These are phyloP conservation scores for Anolis sagrei DNA, from an alignment of 2,113 vertebrate species.

Conservation along the genomic window DNA sequence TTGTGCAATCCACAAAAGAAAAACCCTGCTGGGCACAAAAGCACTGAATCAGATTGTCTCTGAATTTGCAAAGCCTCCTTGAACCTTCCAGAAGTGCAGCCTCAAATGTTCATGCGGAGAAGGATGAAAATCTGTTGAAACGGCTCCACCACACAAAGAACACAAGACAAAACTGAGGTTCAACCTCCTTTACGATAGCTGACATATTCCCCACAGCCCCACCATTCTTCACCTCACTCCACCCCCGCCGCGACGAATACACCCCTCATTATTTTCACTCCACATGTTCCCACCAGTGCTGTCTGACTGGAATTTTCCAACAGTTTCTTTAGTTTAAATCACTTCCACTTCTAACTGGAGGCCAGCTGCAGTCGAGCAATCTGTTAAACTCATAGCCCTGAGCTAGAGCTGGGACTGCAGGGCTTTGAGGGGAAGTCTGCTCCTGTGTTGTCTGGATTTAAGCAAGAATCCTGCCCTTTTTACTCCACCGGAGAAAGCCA, in stretches of 20 bases:
- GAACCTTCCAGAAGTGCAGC: not conserved
- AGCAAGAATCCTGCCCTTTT: constrained; percentile 42
- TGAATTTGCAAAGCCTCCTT: not conserved
- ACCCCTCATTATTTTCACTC: constrained; percentile 48
- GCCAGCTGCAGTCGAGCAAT: constrained; percentile 47
- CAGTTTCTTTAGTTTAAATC: constrained; percentile 54
- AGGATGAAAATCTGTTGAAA: not conserved
- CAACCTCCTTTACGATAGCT: not conserved
- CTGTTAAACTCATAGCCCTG: constrained; percentile 54
- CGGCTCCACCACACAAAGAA: not conserved
- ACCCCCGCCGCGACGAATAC: not conserved
- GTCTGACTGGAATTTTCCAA: constrained; percentile 67
- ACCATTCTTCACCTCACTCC: not conserved
- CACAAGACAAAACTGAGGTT: not conserved
- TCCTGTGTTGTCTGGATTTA: constrained; percentile 6
- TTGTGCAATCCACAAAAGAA: not conserved
- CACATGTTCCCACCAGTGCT: constrained; percentile 49
- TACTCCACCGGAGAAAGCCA: constrained; percentile 6
- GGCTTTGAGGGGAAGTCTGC: not conserved
- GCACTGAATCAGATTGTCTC: not conserved
- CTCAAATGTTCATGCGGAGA: not conserved
- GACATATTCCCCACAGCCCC: not conserved
- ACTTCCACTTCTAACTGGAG: constrained; percentile 57
- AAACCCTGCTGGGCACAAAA: not conserved
- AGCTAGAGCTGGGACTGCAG: constrained; percentile 44